Percentiles rank a stretch among this genome's conserved stretches.
These are phyloP conservation scores for Catocala fraxini DNA, from an alignment of 2,888 invertebrate species.

Conservation along the genomic window DNA sequence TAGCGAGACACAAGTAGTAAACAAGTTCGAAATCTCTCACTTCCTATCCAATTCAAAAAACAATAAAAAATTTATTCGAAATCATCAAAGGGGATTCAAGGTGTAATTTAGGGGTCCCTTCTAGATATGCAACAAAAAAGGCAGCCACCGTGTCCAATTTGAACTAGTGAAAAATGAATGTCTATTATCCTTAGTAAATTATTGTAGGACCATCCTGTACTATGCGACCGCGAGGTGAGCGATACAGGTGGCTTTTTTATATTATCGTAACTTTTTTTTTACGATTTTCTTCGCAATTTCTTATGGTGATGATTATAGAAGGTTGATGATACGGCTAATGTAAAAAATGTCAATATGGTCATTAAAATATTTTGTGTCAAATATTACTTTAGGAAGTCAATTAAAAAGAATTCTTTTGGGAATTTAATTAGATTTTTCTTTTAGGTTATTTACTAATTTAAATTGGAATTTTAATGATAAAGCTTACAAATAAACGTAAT, in stretches of 20 bases:
- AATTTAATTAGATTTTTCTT: too few relatives aligned
- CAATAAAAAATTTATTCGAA: conserved; percentile 43
- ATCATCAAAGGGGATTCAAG: conserved; percentile 55
- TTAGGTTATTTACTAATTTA: too few relatives aligned
- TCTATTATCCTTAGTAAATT: conserved; percentile 69
- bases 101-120: conserved; percentile 72
- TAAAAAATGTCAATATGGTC: too few relatives aligned
- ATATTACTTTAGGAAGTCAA: too few relatives aligned
- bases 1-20: neutral
- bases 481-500: too few relatives aligned
- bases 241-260: conserved; percentile 12
- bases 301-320: too few relatives aligned
- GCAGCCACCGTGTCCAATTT: conserved; percentile 77
- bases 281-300: too few relatives aligned
- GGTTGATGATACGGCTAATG: too few relatives aligned
- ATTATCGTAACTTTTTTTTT: too few relatives aligned
- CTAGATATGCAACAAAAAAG: conserved; percentile 71
- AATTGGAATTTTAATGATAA: too few relatives aligned
- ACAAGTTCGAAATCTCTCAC: neutral
- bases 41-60: conserved; percentile 34
- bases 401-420: too few relatives aligned
- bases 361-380: too few relatives aligned
- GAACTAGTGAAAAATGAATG: conserved; percentile 82
- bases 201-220: conserved; percentile 67
- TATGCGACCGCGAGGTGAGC: conserved; percentile 33